Conservation (phyloP, 2,113 vertebrate genomes). For the Caranx melampygus region DNA sequence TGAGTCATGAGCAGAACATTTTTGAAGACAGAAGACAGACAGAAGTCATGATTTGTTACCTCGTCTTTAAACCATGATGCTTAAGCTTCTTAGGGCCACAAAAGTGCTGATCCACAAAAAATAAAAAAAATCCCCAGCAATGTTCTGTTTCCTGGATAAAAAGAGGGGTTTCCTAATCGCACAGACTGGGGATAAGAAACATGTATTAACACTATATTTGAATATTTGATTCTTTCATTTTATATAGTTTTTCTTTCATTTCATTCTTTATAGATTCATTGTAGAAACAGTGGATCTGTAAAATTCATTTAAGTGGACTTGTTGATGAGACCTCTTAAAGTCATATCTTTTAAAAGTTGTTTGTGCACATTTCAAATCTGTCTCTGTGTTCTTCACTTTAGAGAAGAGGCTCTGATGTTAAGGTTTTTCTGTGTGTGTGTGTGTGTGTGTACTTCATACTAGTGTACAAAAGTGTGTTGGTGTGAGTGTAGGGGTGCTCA, state of each 20-base stretch:
- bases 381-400: neutral
- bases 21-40: neutral
- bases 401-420: conserved; percentile 3
- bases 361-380: neutral
- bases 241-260: neutral
- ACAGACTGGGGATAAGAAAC: neutral
- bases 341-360: neutral
- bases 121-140: too few relatives aligned
- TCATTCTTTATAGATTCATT: neutral
- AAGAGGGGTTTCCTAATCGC: neutral
- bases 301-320: neutral
- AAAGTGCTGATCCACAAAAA: neutral
- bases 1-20: neutral
- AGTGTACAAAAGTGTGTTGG: neutral
- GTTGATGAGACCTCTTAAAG: neutral
- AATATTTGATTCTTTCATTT: neutral
- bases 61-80: neutral
- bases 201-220: neutral
- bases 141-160: neutral
- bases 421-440: neutral
- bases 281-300: neutral
- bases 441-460: conserved; percentile 1
- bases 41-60: conserved; percentile 10
- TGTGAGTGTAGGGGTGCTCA: conserved; percentile 29
- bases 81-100: conserved; percentile 1